Conservation (phyloP, 2,797 vertebrate species). For the Sebastes kiyomatsui region DNA sequence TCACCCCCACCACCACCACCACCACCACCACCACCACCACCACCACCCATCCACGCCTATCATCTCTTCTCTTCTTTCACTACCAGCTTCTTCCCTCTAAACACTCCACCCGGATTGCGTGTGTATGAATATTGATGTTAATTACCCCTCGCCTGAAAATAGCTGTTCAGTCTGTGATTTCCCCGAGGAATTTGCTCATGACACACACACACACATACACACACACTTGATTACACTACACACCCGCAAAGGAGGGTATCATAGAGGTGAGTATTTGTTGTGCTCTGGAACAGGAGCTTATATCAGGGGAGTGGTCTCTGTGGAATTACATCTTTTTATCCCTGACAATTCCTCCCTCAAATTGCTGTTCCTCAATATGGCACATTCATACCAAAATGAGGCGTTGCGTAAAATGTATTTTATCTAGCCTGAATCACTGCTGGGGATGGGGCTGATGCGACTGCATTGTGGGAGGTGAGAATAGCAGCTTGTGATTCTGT, state of each 20-base stretch:
- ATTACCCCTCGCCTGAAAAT: constrained; percentile 68
- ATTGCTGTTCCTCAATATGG: constrained; percentile 33
- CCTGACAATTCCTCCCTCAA: constrained; percentile 25
- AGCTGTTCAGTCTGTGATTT: constrained; percentile 69
- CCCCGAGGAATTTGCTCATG: constrained; percentile 47
- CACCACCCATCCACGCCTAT: constrained; percentile 1
- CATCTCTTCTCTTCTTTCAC: constrained; percentile 25
- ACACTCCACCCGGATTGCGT: constrained; percentile 44
- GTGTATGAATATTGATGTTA: constrained; percentile 78
- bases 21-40: no score
- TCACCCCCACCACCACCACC: background rate
- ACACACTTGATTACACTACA: background rate
- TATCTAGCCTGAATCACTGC: constrained; percentile 43
- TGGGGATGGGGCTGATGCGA: constrained; percentile 32
- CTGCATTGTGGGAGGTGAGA: constrained; percentile 49
- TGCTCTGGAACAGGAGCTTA: constrained; percentile 49
- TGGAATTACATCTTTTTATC: constrained; percentile 42
- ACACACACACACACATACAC: constrained; percentile 28
- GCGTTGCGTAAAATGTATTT: constrained; percentile 29
- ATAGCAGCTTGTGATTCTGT: constrained; percentile 45
- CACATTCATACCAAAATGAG: constrained; percentile 30
- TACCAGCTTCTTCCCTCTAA: constrained; percentile 20
- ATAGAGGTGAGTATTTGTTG: constrained; percentile 42
- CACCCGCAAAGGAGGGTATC: constrained; percentile 21
- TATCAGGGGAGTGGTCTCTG: constrained; percentile 31